Evolutionary conservation across 2,888 invertebrate species (phyloP), one percentile per base, ranked within the genome.

Genomic region (Hedychridium roseum): DNA sequence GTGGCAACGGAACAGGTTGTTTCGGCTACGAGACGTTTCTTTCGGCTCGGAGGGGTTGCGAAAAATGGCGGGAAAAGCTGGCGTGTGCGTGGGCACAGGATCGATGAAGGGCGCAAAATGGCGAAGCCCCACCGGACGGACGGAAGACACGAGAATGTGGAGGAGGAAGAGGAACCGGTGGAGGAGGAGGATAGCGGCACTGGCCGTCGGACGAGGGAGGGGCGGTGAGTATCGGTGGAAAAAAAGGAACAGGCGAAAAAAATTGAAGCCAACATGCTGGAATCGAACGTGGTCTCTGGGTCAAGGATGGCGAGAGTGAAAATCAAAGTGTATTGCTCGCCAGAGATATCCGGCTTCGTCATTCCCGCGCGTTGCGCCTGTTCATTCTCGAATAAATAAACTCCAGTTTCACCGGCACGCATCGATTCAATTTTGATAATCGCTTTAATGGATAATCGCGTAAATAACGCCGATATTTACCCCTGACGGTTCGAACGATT

Each of bases 21-120:
- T 37, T 18, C 15, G 41, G 47, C 48, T 38, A 36, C 42, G 30
- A 43, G 52, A 35, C 7, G 15, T 28, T 28, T 4, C n/a, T n/a
- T n/a, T n/a, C n/a, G n/a, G n/a, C n/a, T n/a, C n/a, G 47, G 30
- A 4, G 6, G 11, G 5, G 30, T 11, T 44, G 47, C 55, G 60
- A 66, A 69, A 72, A 73, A 71, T 70, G 70, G 74, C 66, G 73
- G 70, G 71, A 70, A 73, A 73, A 68, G 62, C 57, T 55, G 53
- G 63, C 54, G 60, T 54, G 60, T 71, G 70, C 68, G 71, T 70
- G 63, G 68, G 70, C 70, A 68, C 68, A 73, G 70, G 70, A 73
- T 75, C 74, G 70, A 74, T 74, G 71, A 73, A 70, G 71, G 62
- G 58, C 60, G 63, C 69, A 75, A 74, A 73, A 74, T 75, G 75